A percentile compares a stretch with the other conserved stretches of the same genome.
These are phyloP conservation scores for Lamellibrachia luymesi DNA, from an alignment of 1,140 invertebrate species.

Conservation along the genomic window DNA sequence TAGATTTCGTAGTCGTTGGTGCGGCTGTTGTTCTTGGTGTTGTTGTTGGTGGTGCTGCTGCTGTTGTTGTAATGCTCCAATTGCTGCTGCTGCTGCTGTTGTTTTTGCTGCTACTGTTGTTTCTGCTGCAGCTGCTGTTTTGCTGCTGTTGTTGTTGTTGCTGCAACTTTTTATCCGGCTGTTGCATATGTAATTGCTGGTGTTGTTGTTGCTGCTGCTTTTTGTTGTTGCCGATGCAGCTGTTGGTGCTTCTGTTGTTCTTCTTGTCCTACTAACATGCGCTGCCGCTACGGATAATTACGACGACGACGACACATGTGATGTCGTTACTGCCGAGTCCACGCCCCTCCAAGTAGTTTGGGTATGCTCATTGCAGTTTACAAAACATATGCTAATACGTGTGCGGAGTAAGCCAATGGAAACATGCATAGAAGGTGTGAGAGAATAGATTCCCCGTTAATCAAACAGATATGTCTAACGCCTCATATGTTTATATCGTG, in stretches of 20 bases:
- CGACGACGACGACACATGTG: background rate
- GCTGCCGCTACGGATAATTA: background rate
- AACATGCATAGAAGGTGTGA: background rate
- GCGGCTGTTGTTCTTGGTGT: too few relatives aligned
- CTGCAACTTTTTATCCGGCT: background rate
- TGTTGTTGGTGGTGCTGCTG: too few relatives aligned
- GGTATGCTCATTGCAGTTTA: background rate
- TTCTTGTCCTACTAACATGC: background rate
- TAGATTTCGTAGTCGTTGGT: too few relatives aligned
- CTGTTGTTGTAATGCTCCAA: too few relatives aligned
- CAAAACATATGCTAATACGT: too few relatives aligned
- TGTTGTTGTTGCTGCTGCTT: too few relatives aligned
- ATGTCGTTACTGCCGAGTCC: background rate
- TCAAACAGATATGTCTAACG: background rate
- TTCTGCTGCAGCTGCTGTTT: too few relatives aligned
- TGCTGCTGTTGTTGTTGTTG: background rate
- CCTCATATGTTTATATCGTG: background rate
- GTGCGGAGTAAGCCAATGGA: background rate
- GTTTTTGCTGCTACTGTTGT: too few relatives aligned
- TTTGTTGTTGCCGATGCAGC: background rate
- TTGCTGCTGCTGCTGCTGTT: too few relatives aligned
- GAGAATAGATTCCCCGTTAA: background rate
- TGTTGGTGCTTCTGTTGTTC: background rate
- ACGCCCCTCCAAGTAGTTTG: background rate
- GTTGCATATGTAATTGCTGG: too few relatives aligned